These are phyloP conservation scores for Microplitis manilae DNA, from an alignment of 2,888 invertebrate genomes.

Conservation along the genomic window DNA sequence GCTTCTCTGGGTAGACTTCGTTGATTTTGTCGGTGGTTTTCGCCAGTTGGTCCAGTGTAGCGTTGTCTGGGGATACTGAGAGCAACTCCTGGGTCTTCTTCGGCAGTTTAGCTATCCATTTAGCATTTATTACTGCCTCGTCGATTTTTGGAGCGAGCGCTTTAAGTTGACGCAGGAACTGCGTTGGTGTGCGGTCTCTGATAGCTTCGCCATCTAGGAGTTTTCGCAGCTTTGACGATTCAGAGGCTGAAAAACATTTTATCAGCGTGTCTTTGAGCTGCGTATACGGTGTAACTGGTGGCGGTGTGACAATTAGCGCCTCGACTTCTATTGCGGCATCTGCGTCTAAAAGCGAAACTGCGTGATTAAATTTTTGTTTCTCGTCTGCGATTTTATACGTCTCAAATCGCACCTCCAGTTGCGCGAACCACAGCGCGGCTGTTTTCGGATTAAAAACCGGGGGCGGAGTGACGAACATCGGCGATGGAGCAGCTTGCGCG, in stretches of 20 bases:
- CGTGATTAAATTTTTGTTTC: neutral
- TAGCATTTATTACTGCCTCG: neutral
- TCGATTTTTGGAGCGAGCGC: neutral
- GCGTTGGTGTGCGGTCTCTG: neutral
- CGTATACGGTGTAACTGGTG: neutral
- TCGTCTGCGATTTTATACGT: neutral
- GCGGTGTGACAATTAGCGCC: neutral
- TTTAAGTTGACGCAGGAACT: neutral
- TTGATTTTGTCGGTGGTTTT: neutral
- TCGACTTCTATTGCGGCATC: neutral
- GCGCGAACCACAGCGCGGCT: neutral
- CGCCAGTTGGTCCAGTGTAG: neutral
- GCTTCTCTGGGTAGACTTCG: neutral
- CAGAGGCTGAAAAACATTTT: neutral
- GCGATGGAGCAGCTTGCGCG: too few species aligned
- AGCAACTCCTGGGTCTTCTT: neutral
- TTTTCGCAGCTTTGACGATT: neutral
- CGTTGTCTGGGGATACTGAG: neutral
- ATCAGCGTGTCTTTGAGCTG: neutral
- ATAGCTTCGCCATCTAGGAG: neutral
- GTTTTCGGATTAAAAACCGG: too few species aligned
- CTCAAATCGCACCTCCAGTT: neutral
- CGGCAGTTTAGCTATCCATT: neutral
- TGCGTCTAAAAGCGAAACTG: neutral
- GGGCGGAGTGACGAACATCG: too few species aligned